These are phyloP conservation scores for Melanotaenia boesemani DNA, from an alignment of 2,797 vertebrate genomes.

Conservation along the genomic window DNA sequence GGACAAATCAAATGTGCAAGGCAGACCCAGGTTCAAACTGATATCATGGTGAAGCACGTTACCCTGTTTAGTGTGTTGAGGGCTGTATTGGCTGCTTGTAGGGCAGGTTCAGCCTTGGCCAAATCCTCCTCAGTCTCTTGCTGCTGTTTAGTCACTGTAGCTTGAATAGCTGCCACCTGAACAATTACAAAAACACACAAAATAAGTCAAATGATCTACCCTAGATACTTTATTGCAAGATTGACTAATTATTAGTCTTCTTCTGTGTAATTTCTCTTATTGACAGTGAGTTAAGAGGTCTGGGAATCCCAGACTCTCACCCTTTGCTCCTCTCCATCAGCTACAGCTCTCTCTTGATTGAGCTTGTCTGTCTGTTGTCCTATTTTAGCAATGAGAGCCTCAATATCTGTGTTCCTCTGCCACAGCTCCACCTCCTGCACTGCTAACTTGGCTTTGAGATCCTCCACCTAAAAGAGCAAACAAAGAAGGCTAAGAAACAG, in stretches of 20 bases:
- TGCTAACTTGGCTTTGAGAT: conserved; percentile 89
- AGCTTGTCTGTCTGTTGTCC: conserved; percentile 82
- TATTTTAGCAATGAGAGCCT: conserved; percentile 83
- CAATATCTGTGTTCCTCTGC: conserved; percentile 87
- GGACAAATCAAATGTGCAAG: background rate
- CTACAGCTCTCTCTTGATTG: conserved; percentile 77
- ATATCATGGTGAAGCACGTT: conserved; percentile 37
- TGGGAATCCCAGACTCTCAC: conserved; percentile 43
- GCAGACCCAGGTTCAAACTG: background rate
- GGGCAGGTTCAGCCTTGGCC: conserved; percentile 81
- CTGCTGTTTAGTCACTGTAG: conserved; percentile 84
- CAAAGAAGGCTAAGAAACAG: background rate
- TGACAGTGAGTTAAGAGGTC: background rate
- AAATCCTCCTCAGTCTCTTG: conserved; percentile 83
- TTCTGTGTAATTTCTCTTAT: background rate
- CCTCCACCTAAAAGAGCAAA: conserved; percentile 84
- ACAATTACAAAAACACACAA: conserved; percentile 9
- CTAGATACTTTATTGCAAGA: background rate
- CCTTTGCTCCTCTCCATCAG: conserved; percentile 80
- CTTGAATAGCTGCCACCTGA: conserved; percentile 82
- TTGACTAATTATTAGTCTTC: background rate
- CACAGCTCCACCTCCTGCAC: conserved; percentile 89
- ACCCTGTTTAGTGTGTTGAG: conserved; percentile 85
- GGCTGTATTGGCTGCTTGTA: conserved; percentile 80
- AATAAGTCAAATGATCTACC: background rate